These are phyloP conservation scores for Drosophila subsilvestris DNA, from an alignment of 2,888 invertebrate species.

Conservation along the genomic window DNA sequence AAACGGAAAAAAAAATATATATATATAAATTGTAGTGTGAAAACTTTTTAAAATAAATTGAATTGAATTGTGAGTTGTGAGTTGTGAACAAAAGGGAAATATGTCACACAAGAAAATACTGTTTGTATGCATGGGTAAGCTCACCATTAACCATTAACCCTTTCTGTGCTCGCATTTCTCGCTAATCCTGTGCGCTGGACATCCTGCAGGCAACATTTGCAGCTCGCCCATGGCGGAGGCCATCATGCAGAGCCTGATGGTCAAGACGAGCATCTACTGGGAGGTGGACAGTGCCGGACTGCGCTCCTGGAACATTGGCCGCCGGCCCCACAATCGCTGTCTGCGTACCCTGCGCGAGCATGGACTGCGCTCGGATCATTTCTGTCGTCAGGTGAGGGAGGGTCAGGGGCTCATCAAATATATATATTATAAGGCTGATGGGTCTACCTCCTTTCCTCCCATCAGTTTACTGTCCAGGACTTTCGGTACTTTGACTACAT, in stretches of 20 bases:
- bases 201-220: slow-evolving; percentile 92
- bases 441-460: no score
- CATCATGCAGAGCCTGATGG: slow-evolving; percentile 87
- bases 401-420: not conserved
- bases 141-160: no score
- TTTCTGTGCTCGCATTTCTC: no score
- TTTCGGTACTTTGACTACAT: slow-evolving; percentile 92
- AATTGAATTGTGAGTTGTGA: no score
- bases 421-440: no score
- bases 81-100: no score
- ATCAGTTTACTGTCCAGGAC: slow-evolving; percentile 89
- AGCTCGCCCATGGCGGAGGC: slow-evolving; percentile 97
- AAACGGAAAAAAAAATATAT: slow-evolving; percentile 3
- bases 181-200: no score
- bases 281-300: slow-evolving; percentile 94
- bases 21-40: slow-evolving; percentile 17
- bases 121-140: slow-evolving; percentile 71
- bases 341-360: slow-evolving; percentile 86
- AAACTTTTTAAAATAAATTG: slow-evolving; percentile 1
- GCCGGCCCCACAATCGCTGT: slow-evolving; percentile 89
- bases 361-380: slow-evolving; percentile 87
- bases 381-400: slow-evolving; percentile 87
- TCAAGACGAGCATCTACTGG: slow-evolving; percentile 86
- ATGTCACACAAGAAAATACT: slow-evolving; percentile 63
- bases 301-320: slow-evolving; percentile 93